Evolutionary conservation across 2,113 vertebrate species (phyloP), one percentile per base, ranked within the genome.

Genomic region (Phrynosoma platyrhinos): DNA sequence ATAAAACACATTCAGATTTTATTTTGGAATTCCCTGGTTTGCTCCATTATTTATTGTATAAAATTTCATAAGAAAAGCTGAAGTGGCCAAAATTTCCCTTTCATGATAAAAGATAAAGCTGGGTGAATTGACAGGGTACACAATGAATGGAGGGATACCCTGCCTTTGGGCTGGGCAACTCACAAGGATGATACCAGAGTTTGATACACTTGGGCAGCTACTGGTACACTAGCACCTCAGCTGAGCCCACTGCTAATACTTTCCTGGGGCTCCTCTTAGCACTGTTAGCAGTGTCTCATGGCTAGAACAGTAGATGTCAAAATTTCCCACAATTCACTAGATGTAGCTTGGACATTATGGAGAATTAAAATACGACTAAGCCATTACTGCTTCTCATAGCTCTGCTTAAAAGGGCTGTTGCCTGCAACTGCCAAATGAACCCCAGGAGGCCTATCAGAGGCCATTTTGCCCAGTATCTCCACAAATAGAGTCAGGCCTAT

Each of bases 51-150:
- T 36, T 2, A 36, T 36, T 36, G 36, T 36, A 13, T 58, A 14
- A 58, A 58, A 58, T 58, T 84, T 58, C 32, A 71, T 82, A 4
- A 84, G 21, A 76, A 82, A 79, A 91, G 82, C 88, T 58, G 14
- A 58, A 13, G 74, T 77, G 52, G 77, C 13, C n/a, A 91, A 10
- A 88, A 21, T 13, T 9, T 0, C 0, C 83, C 23, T 88, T 85
- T 21, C 5, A 42, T 89, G 68, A 0, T 27, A 93, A 47, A 89
- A 55, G 21, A 21, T 90, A 66, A 69, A 9, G 52, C 30, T 53
- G 66, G 66, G 53, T 30, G 30, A 20, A 12, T 21, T 69, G 25
- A 83, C 52, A 2, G 32, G 8, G 27, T 6, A 42, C 53, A 58
- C 55, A 58, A 5, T 18, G 74, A 36, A 6, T 40, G 20, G 25